Percentiles rank a stretch among this genome's conserved stretches.
phyloP scores from a whole-genome alignment of 1,140 invertebrate genomes.

The Bombus picipes region DNA sequence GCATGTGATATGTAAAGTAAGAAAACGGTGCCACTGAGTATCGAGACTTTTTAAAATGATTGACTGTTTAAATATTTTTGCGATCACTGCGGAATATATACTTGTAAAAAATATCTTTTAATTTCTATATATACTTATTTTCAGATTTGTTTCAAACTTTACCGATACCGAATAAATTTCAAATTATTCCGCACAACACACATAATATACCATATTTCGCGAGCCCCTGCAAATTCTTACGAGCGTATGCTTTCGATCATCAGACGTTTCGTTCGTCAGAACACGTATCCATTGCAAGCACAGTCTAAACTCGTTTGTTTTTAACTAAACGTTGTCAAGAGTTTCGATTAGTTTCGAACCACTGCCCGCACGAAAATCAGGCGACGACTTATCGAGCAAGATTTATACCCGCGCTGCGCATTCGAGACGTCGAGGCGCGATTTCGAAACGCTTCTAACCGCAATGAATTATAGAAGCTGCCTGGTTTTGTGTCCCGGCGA shows the following conservation, averaged over 20 bases:
- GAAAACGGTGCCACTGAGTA: no score
- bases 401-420: slow-evolving; percentile 1
- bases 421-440: slow-evolving; percentile 2
- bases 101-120: no score
- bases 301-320: neutral
- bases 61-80: no score
- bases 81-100: no score
- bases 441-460: slow-evolving; percentile 35
- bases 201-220: no score
- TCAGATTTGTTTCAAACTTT: no score
- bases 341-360: neutral
- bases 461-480: slow-evolving; percentile 26
- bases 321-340: neutral
- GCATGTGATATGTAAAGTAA: no score
- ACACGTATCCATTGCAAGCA: neutral
- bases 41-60: no score
- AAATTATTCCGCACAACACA: no score
- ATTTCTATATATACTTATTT: no score
- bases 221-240: neutral
- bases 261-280: neutral
- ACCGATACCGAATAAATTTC: no score
- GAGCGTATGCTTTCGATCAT: neutral
- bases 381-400: slow-evolving; percentile 7
- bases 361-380: neutral
- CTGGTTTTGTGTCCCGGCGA: slow-evolving; percentile 3